Evolutionary conservation across 2,888 invertebrate species (phyloP).

Genomic region (Hofmannophila pseudospretella): DNA sequence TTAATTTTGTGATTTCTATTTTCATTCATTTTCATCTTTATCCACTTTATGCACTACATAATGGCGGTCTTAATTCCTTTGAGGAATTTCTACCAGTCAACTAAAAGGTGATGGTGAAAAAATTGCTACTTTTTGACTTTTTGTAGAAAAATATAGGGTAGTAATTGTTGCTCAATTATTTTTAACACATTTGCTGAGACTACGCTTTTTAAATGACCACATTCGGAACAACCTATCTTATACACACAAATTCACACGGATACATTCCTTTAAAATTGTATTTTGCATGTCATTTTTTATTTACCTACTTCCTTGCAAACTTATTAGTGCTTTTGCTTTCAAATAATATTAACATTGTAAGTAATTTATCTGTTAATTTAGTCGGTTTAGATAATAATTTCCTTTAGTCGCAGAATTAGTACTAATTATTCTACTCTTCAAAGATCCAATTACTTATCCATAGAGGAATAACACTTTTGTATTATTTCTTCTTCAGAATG

Average conservation of each 20-base stretch:
- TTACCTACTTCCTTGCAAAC: constrained; percentile 32
- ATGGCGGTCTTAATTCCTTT: constrained; percentile 10
- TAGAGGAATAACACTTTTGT: no score
- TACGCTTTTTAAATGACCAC: background rate
- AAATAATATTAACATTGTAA: no score
- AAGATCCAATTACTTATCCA: no score
- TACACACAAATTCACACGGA: no score
- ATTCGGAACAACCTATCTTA: background rate
- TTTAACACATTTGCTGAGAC: no score
- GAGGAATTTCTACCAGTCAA: constrained; percentile 10
- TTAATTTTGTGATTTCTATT: constrained; percentile 2
- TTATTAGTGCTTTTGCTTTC: constrained; percentile 42
- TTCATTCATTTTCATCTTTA: constrained; percentile 16
- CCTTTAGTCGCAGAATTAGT: no score
- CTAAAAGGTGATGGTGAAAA: constrained; percentile 8
- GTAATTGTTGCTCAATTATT: no score
- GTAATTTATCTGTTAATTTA: no score
- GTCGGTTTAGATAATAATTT: no score
- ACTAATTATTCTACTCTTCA: no score
- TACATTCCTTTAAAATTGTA: no score
- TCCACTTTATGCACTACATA: constrained; percentile 9
- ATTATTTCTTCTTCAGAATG: no score
- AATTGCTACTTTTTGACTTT: constrained; percentile 2
- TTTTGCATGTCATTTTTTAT: constrained; percentile 35
- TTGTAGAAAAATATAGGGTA: background rate